A percentile compares a stretch with the other conserved stretches of the same genome.
Evolutionary conservation across 30 jellyfish, hydroid and myxozoan genomes (phyloP).

Genomic region (Nemopilema nomurai): DNA sequence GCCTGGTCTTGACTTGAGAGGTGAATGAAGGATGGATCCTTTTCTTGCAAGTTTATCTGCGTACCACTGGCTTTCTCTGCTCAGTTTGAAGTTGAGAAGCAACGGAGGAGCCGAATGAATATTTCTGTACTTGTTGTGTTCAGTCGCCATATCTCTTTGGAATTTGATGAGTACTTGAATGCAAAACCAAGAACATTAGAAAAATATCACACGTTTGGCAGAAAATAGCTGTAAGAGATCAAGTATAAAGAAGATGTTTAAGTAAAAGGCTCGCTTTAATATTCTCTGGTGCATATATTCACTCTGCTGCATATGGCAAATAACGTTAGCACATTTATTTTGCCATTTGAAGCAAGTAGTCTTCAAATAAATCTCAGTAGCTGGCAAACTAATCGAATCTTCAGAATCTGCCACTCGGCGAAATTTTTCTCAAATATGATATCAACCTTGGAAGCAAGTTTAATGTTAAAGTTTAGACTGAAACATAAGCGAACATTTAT

Average conservation of each 20-base stretch:
- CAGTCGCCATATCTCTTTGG: constrained; percentile 79
- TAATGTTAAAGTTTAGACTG: neutral
- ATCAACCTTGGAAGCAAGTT: too few relatives aligned
- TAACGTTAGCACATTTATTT: too few relatives aligned
- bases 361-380: too few relatives aligned
- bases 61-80: constrained; percentile 82
- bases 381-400: too few relatives aligned
- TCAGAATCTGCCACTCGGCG: too few relatives aligned
- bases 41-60: constrained; percentile 86
- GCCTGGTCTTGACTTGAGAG: constrained; percentile 63
- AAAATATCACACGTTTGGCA: too few relatives aligned
- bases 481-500: neutral
- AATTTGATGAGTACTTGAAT: constrained; percentile 64
- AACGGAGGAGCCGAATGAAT: constrained; percentile 71
- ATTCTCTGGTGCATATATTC: too few relatives aligned
- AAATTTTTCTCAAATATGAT: too few relatives aligned
- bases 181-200: neutral
- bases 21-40: constrained; percentile 86
- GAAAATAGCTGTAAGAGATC: too few relatives aligned
- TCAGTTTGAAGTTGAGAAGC: constrained; percentile 54
- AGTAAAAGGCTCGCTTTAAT: neutral
- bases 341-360: too few relatives aligned
- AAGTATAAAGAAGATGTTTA: too few relatives aligned
- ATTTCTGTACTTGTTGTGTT: constrained; percentile 82
- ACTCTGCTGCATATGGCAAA: too few relatives aligned